phyloP scores from a whole-genome alignment of 2,888 invertebrate genomes.

The Sphinx pinastri region DNA sequence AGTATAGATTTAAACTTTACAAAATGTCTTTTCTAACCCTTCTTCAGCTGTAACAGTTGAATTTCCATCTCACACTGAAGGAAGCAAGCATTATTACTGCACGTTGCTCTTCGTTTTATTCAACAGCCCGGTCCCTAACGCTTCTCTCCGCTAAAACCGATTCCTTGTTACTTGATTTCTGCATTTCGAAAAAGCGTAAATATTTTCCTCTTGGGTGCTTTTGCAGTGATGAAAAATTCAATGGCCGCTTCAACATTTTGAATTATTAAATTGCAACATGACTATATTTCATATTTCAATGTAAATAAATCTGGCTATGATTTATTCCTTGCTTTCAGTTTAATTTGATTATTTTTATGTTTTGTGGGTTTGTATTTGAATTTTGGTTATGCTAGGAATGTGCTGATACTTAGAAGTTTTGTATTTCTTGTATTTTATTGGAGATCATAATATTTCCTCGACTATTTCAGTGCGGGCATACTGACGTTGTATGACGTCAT shows the following conservation, averaged over 20 bases:
- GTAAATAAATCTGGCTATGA: not conserved
- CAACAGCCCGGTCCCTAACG: slow-evolving; percentile 70
- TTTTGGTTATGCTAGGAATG: too few species aligned
- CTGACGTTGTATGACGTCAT: too few species aligned
- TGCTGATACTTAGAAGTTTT: too few species aligned
- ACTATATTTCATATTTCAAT: slow-evolving; percentile 28
- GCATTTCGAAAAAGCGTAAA: slow-evolving; percentile 83
- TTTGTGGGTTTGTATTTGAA: not conserved
- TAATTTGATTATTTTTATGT: not conserved
- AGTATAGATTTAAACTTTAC: too few species aligned
- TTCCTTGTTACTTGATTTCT: slow-evolving; percentile 84
- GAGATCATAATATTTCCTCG: not conserved
- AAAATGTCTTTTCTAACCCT: not conserved
- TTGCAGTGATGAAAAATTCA: slow-evolving; percentile 73
- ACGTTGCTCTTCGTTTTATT: slow-evolving; percentile 71
- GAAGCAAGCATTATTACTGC: slow-evolving; percentile 73
- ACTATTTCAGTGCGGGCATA: too few species aligned
- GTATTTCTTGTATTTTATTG: not conserved
- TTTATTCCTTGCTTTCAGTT: not conserved
- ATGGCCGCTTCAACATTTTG: slow-evolving; percentile 64
- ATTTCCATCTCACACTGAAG: slow-evolving; percentile 64
- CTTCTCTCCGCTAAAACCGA: slow-evolving; percentile 79
- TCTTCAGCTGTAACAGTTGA: slow-evolving; percentile 42
- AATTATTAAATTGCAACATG: slow-evolving; percentile 67
- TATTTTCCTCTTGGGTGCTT: slow-evolving; percentile 80